Base-by-base conservation (phyloP, 64 coral and sea anemone species). In the Dendrophyllia cribrosa region DNA sequence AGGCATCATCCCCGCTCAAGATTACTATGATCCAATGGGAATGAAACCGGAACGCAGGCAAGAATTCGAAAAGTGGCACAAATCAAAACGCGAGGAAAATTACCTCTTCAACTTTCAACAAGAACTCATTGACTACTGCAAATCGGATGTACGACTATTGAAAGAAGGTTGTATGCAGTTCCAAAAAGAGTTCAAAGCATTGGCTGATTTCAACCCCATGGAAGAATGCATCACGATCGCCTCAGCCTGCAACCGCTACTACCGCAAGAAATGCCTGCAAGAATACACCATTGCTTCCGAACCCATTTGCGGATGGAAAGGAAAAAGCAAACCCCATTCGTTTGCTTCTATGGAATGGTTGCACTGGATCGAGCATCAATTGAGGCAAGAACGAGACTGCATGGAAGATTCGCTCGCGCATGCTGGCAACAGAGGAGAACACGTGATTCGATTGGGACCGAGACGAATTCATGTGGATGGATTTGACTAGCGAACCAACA, bases 61-160 rank as follows among this genome's bases (percentile, higher is more conserved):
- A 7, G 66, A 52, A 16, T 14, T 88, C 1, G 17, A 10, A 9
- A 3, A 6, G 0, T 91, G 89, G 89, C 45, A 83, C 23, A 63
- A 45, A 1, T 65, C 52, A 0, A 60, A 20, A 10, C 9, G 24
- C 0, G 63, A 11, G 0, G 10, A 73, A 8, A 17, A 43, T 6
- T 59, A 71, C 10, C 11, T 70, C 44, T 93, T 93, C 20, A 22
- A 93, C 17, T 77, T 93, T 12, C 12, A 62, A 19, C 34, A 89
- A 64, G 86, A 89, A 34, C 12, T 94, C 7, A 11, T 22, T 2
- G 46, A 23, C 0, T 91, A 91, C 25, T 83, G 89, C 15, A 0
- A 72, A 9, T 60, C 73, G 3, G 89, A 91, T 14, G 89, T 91
- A 19, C 22, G 82, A 6, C 20, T 91, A 8, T 51, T 94, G 12